Percentiles rank a stretch among this genome's conserved stretches.
These are phyloP conservation scores for Thunnus thynnus DNA, from an alignment of 2,113 vertebrate species.

Conservation along the genomic window DNA sequence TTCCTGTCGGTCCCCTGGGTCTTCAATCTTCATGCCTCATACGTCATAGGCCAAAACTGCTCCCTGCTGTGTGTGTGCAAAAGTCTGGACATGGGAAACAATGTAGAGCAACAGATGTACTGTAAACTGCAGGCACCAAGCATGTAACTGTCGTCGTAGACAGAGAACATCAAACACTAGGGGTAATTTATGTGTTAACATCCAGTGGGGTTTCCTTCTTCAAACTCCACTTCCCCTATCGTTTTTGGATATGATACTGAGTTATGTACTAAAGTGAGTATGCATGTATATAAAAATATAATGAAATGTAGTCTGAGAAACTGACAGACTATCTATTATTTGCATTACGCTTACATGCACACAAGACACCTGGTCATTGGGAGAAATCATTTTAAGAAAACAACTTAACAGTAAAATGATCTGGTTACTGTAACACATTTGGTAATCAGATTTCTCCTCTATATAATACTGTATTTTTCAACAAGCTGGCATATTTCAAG, in stretches of 20 bases:
- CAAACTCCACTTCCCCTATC: too few relatives aligned
- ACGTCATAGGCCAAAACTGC: conserved; percentile 50
- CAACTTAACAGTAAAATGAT: too few relatives aligned
- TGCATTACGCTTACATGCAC: too few relatives aligned
- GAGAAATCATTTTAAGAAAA: background rate
- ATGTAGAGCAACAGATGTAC: conserved; percentile 21
- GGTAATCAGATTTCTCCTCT: background rate
- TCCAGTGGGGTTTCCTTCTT: too few relatives aligned
- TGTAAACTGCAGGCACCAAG: background rate
- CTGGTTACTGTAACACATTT: too few relatives aligned
- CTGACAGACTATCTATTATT: background rate
- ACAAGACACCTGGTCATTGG: too few relatives aligned
- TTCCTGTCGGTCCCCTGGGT: conserved; percentile 61
- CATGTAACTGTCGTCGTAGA: background rate
- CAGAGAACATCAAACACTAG: background rate
- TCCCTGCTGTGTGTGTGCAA: conserved; percentile 16
- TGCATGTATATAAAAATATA: background rate
- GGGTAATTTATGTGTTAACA: background rate
- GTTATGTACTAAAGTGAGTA: background rate
- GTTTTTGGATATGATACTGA: background rate
- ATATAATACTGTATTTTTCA: background rate
- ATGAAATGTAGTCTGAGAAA: background rate
- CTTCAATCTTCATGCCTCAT: conserved; percentile 56
- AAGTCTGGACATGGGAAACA: conserved; percentile 45
- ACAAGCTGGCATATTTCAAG: background rate